Conservation (phyloP, 2,113 vertebrate species). For the Lophochroa leadbeateri region DNA sequence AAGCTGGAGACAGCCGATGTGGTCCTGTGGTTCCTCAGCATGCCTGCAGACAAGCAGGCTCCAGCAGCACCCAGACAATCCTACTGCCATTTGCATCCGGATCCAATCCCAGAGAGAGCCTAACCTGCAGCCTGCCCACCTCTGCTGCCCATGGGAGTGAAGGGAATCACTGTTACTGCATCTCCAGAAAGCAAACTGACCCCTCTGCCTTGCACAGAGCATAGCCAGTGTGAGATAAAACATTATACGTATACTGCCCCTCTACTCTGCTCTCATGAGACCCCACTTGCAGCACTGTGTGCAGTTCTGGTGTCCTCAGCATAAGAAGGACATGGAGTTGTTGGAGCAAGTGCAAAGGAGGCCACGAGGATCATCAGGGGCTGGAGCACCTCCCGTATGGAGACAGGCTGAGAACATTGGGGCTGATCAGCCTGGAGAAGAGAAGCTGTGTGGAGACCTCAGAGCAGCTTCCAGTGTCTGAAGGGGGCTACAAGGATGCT, state of each 20-base stretch:
- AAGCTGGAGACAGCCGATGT: not conserved
- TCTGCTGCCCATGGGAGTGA: accelerated
- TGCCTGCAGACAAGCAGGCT: accelerated
- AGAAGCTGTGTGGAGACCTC: too few relatives aligned
- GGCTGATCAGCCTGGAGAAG: too few relatives aligned
- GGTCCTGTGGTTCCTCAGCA: not conserved
- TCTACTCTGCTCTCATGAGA: not conserved
- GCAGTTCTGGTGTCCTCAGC: not conserved
- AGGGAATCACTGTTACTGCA: accelerated
- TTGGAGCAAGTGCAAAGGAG: not conserved
- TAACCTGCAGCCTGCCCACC: not conserved
- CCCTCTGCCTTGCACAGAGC: not conserved
- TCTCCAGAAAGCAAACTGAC: not conserved
- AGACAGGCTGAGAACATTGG: not conserved
- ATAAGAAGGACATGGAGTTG: not conserved
- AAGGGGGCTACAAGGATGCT: too few relatives aligned
- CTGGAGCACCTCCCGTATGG: accelerated
- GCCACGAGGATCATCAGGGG: not conserved
- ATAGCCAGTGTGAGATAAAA: not conserved
- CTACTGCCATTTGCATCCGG: not conserved
- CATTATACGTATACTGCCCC: not conserved
- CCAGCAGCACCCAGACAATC: not conserved
- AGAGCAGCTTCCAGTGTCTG: too few relatives aligned
- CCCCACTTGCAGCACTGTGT: not conserved
- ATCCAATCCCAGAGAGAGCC: not conserved